phyloP scores from a whole-genome alignment of 2,113 vertebrate genomes.

The Isichthys henryi region DNA sequence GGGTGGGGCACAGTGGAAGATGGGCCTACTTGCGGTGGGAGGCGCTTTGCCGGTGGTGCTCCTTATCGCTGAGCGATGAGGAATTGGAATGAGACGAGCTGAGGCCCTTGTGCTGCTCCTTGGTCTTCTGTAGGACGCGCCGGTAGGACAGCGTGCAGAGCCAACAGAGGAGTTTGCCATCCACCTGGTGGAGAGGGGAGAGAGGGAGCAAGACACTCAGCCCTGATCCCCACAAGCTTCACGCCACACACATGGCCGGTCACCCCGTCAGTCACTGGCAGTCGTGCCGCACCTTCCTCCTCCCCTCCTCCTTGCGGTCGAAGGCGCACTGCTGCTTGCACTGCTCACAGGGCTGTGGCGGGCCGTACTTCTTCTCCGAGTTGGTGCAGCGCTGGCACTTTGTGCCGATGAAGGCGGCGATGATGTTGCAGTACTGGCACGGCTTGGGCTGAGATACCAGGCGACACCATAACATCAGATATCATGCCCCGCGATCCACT shows the following conservation, averaged over 20 bases:
- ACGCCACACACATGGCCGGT: neutral
- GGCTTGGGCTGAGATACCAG: conserved; percentile 78
- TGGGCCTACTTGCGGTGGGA: conserved; percentile 82
- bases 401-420: conserved; percentile 96
- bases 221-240: neutral
- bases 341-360: conserved; percentile 94
- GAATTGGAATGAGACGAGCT: conserved; percentile 89
- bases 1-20: neutral
- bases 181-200: conserved; percentile 64
- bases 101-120: conserved; percentile 92
- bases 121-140: conserved; percentile 95
- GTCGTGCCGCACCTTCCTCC: conserved; percentile 73
- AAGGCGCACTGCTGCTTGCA: conserved; percentile 98
- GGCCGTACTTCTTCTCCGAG: conserved; percentile 97
- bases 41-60: conserved; percentile 73
- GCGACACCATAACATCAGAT: neutral
- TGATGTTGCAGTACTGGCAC: conserved; percentile 99
- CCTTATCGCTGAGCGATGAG: conserved; percentile 88
- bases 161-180: conserved; percentile 95
- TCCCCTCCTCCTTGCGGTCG: conserved; percentile 94
- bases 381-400: conserved; percentile 98
- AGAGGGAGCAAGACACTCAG: neutral
- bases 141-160: conserved; percentile 95
- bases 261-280: neutral
- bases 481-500: neutral